These are phyloP conservation scores for Pseudorectes ferrugineus DNA, from an alignment of 2,113 vertebrate genomes.

Conservation along the genomic window DNA sequence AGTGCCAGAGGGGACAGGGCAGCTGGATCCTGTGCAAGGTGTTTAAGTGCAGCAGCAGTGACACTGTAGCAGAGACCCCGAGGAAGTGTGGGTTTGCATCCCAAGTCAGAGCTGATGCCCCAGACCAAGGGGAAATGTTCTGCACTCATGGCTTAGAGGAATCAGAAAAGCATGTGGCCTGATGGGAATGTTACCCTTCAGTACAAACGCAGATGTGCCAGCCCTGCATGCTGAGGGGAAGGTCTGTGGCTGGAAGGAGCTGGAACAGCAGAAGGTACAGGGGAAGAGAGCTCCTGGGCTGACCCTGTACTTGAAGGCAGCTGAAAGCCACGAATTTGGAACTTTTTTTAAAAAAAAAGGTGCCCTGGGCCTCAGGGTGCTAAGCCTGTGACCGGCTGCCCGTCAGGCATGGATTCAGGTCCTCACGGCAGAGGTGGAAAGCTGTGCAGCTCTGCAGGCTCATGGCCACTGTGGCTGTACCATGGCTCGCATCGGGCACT, in stretches of 20 bases:
- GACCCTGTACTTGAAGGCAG: background rate
- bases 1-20: background rate
- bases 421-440: background rate
- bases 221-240: background rate
- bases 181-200: background rate
- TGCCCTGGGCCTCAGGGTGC: background rate
- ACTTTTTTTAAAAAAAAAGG: rapidly evolving
- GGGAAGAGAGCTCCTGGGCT: background rate
- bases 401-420: rapidly evolving
- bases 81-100: background rate
- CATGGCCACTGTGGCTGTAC: rapidly evolving
- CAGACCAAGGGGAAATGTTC: background rate
- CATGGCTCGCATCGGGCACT: background rate
- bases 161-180: background rate
- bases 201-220: background rate
- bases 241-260: background rate
- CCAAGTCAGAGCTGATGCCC: background rate
- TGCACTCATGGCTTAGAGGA: background rate
- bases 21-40: background rate
- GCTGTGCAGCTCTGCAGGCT: background rate
- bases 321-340: background rate
- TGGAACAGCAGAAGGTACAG: background rate
- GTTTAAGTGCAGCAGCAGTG: background rate
- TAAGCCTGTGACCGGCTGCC: background rate
- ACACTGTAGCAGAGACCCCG: background rate